phyloP scores from a whole-genome alignment of 2,797 vertebrate species.

The Alca torda region DNA sequence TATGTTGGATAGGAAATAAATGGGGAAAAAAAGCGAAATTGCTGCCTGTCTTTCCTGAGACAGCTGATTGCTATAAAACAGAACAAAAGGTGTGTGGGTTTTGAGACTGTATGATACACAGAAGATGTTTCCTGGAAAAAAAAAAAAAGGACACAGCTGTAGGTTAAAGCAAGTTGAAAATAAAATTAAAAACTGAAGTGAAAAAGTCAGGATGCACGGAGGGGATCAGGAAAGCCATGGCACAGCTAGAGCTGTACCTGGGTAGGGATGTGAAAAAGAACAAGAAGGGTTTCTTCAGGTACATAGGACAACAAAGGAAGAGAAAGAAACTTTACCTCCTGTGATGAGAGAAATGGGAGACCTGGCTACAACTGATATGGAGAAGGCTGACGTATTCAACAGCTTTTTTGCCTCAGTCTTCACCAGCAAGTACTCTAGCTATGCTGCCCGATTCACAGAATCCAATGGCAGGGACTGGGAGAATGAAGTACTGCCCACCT shows the following conservation, averaged over 20 bases:
- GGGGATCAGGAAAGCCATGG: background rate
- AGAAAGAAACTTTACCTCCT: background rate
- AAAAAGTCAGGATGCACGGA: background rate
- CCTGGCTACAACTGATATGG: background rate
- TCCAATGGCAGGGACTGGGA: background rate
- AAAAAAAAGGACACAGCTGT: background rate
- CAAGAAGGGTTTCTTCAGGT: background rate
- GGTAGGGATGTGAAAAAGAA: background rate
- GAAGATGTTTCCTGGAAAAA: background rate
- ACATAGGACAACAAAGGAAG: background rate
- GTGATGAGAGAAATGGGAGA: background rate
- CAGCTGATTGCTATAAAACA: background rate
- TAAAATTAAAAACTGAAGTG: background rate
- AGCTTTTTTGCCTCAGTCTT: background rate
- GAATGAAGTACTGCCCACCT: background rate
- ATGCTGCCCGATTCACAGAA: background rate
- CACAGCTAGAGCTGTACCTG: background rate
- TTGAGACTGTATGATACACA: background rate
- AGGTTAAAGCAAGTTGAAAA: background rate
- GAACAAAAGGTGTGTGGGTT: background rate
- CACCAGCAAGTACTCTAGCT: background rate
- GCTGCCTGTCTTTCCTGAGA: background rate
- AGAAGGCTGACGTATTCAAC: background rate
- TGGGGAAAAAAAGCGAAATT: background rate
- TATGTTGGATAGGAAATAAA: background rate